Evolutionary conservation across 2,888 invertebrate genomes (phyloP).

Genomic region (Petrolisthes cinctipes): DNA sequence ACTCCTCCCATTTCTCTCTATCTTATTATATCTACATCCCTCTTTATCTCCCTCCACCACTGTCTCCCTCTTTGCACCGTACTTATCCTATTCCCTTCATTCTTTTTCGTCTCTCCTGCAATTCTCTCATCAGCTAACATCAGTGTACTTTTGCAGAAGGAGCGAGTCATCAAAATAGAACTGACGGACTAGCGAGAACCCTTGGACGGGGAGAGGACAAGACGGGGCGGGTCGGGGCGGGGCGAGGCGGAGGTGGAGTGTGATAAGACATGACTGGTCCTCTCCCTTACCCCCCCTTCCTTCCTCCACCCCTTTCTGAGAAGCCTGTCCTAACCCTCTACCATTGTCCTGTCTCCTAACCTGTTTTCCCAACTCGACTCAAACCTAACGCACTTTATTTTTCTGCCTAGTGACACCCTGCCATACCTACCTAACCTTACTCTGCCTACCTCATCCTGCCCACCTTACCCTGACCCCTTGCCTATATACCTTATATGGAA

Average conservation of each 20-base stretch:
- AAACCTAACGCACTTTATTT: background rate
- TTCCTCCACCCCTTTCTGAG: background rate
- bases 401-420: too few species aligned
- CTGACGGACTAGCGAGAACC: constrained; percentile 43
- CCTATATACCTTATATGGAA: background rate
- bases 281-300: background rate
- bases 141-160: constrained; percentile 43
- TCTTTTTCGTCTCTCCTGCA: background rate
- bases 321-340: background rate
- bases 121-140: background rate
- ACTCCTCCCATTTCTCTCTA: constrained; percentile 22
- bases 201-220: background rate
- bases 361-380: background rate
- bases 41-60: constrained; percentile 16
- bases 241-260: background rate
- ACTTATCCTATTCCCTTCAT: background rate
- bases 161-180: constrained; percentile 61
- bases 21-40: constrained; percentile 19
- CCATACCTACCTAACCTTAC: background rate
- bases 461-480: background rate
- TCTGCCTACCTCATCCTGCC: background rate
- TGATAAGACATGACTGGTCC: background rate
- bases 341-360: background rate
- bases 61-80: background rate
- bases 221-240: background rate